Evolutionary conservation across 1,140 invertebrate species (phyloP).

Genomic region (Agrypnia vestita): DNA sequence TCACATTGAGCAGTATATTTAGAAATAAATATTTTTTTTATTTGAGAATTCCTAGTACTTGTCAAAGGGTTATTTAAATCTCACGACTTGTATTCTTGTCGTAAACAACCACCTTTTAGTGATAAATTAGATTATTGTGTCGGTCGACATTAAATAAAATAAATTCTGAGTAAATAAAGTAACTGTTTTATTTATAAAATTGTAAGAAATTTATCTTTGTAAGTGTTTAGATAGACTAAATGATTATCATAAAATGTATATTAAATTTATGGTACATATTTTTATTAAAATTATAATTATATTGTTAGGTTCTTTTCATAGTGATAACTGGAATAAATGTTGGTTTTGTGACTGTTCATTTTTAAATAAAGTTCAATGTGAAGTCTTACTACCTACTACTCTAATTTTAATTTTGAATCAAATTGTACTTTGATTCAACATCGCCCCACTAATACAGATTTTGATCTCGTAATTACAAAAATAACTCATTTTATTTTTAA

Average conservation of each 20-base stretch:
- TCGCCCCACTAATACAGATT: neutral
- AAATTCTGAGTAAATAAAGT: too few relatives aligned
- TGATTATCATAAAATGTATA: constrained; percentile 11
- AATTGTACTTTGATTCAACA: neutral
- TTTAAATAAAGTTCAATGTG: neutral
- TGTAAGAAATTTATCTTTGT: constrained; percentile 15
- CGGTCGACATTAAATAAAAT: constrained; percentile 13
- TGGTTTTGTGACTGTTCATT: constrained; percentile 17
- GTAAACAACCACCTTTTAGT: constrained; percentile 12
- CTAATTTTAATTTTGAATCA: neutral
- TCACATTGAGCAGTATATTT: too few relatives aligned
- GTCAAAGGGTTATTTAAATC: neutral
- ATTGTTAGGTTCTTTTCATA: neutral
- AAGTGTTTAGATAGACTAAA: constrained; percentile 29
- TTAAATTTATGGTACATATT: constrained; percentile 4
- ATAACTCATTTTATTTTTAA: constrained; percentile 5
- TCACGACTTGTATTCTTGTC: neutral
- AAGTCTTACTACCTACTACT: neutral
- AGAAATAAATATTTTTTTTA: too few relatives aligned
- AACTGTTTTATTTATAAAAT: neutral
- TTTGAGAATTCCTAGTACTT: too few relatives aligned
- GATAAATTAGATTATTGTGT: constrained; percentile 15
- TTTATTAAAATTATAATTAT: neutral
- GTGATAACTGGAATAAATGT: neutral
- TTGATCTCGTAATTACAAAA: constrained; percentile 19